Evolutionary conservation across 2,888 invertebrate species (phyloP), one percentile per base, ranked within the genome.

Genomic region (Dysmachus trigonus): DNA sequence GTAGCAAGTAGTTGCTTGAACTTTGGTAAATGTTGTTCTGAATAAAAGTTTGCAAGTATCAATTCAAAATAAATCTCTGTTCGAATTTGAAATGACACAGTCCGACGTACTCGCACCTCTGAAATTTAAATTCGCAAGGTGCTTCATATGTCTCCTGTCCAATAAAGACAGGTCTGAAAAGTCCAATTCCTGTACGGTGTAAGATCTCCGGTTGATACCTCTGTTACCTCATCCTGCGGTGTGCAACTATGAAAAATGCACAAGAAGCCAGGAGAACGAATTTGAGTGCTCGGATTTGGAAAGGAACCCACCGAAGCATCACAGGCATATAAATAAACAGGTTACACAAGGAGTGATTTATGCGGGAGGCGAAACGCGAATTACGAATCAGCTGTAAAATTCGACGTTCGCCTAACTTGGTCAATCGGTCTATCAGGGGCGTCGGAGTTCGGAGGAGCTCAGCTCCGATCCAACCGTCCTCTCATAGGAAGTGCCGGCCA

Each of bases 401-500:
- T 81, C 33, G 10, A 13, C 79, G 47, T 47, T 79, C 79, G 31
- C 53, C 51, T 81, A 53, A 81, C 53, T 81, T 81, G 81, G 53
- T 81, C 81, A 53, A 53, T 81, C 62, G 53, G 53, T 81, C 27
- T 30, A 51, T 51, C 79, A 3, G 27, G 6, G 13, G 22, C 41
- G 27, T 5, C n/a, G 15, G 33, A 81, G 53, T 47, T 5, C n/a
- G 15, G 33, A 81, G 53, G 47, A 53, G 31, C 47, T 18, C 13
- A 6, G 33, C 47, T 33, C 62, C 0, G 33, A 18, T 8, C 47
- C 47, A 13, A 8, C 81, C 30, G 62, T 22, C 62, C 62, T 27
- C 31, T 38, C 72, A 72, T 83, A 83, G 83, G 72, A 83, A 83
- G 72, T 83, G 41, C 72, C 27, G 62, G 47, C 83, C 83, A 38